phyloP scores from a whole-genome alignment of 2,797 vertebrate species.

The Gymnopithys bicolor region DNA sequence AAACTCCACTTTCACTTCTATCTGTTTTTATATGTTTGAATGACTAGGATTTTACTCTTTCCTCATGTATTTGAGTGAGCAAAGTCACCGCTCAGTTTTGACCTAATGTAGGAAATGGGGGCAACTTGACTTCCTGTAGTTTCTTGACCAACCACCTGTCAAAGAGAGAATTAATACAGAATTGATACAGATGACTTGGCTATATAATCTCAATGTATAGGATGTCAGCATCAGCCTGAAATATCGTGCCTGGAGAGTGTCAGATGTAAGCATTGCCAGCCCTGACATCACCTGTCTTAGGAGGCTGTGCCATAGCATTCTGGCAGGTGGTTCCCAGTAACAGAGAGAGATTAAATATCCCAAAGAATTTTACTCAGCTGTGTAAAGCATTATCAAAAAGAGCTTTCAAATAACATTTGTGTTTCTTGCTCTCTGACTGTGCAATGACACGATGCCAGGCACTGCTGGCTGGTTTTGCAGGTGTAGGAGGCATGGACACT shows the following conservation, averaged over 20 bases:
- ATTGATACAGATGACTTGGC: constrained; percentile 5
- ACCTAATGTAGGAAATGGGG: neutral
- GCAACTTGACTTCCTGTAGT: constrained; percentile 17
- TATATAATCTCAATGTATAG: neutral
- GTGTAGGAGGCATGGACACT: rapidly evolving
- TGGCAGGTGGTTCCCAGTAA: neutral
- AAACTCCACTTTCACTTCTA: neutral
- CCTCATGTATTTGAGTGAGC: neutral
- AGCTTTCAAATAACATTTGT: neutral
- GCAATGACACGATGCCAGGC: neutral
- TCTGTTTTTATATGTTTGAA: neutral
- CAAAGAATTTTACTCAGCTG: neutral
- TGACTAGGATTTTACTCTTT: neutral
- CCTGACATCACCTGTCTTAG: constrained; percentile 25
- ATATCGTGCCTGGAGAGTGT: neutral
- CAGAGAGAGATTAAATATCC: neutral
- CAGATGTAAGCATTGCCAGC: neutral
- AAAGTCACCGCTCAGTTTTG: neutral
- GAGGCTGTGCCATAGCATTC: neutral
- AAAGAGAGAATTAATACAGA: neutral
- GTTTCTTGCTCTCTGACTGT: neutral
- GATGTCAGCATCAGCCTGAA: constrained; percentile 16
- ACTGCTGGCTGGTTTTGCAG: neutral
- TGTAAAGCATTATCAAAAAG: neutral
- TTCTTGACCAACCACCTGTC: neutral